Conservation (phyloP, 2,797 vertebrate genomes). For the Iguana delicatissima region DNA sequence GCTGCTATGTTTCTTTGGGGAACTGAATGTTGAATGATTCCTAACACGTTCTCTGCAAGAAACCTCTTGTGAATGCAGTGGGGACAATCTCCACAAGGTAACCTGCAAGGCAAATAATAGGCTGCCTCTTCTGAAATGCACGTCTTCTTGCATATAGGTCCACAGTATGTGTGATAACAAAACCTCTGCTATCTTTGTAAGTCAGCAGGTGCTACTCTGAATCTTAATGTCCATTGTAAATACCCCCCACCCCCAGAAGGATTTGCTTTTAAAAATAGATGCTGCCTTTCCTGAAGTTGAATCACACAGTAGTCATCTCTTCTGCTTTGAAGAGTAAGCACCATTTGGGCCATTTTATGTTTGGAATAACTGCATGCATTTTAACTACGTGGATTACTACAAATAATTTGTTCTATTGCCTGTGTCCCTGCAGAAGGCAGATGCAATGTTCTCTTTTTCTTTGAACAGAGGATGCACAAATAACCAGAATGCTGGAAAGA, state of each 20-base stretch:
- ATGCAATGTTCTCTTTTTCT: background rate
- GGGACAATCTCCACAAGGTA: background rate
- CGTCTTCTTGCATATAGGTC: conserved; percentile 51
- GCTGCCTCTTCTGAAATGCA: conserved; percentile 11
- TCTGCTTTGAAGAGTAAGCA: background rate
- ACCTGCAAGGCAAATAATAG: background rate
- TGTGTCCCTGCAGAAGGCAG: conserved; percentile 1
- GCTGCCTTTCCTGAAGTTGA: background rate
- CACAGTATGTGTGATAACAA: background rate
- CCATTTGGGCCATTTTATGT: background rate
- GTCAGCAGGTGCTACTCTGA: conserved; percentile 60
- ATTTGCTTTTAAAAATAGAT: background rate
- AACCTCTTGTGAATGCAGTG: background rate
- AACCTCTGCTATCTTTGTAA: conserved; percentile 54
- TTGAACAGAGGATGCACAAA: conserved; percentile 36
- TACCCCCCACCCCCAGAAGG: background rate
- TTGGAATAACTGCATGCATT: conserved; percentile 3
- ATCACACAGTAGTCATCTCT: rapidly evolving
- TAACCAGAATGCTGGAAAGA: conserved; percentile 12
- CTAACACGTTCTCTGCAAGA: background rate
- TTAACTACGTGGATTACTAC: background rate
- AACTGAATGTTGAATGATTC: background rate
- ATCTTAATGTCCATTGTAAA: conserved; percentile 42
- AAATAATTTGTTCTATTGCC: conserved; percentile 14
- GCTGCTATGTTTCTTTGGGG: too few species aligned